These are phyloP conservation scores for Polydrusus pterygomalis DNA, from an alignment of 2,888 invertebrate species.

Conservation along the genomic window DNA sequence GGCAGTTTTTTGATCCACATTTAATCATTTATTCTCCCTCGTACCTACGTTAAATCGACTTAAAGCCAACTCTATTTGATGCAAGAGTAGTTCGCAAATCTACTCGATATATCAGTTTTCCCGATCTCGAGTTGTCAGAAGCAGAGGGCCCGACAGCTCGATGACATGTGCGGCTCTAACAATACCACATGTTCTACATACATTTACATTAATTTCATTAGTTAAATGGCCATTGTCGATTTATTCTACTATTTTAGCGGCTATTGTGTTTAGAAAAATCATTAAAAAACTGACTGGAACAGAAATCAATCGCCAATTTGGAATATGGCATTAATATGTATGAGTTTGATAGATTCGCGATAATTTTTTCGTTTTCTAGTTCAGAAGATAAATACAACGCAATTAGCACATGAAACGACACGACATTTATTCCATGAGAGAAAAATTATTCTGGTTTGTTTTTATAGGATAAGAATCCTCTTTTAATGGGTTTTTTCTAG, in stretches of 20 bases:
- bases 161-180: slow-evolving; percentile 65
- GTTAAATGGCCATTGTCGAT: slow-evolving; percentile 62
- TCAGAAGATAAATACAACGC: too few relatives aligned
- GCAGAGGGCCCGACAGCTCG: slow-evolving; percentile 58
- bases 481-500: too few relatives aligned
- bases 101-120: slow-evolving; percentile 64
- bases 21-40: slow-evolving; percentile 18
- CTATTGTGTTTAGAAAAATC: slow-evolving; percentile 12
- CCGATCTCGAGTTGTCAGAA: slow-evolving; percentile 64
- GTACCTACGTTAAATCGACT: slow-evolving; percentile 38
- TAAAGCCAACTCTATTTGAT: slow-evolving; percentile 53
- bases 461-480: too few relatives aligned
- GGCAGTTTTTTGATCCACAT: not conserved
- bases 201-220: slow-evolving; percentile 71
- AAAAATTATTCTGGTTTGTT: too few relatives aligned
- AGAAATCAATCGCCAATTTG: slow-evolving; percentile 22
- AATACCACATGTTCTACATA: slow-evolving; percentile 67
- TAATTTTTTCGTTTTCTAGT: too few relatives aligned
- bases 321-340: slow-evolving; percentile 1
- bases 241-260: slow-evolving; percentile 37
- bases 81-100: slow-evolving; percentile 54
- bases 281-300: slow-evolving; percentile 37
- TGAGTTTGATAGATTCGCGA: too few relatives aligned
- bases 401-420: too few relatives aligned
- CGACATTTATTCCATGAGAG: too few relatives aligned